Evolutionary conservation across 1,140 invertebrate species (phyloP).

Genomic region (Lordiphosa collinella): DNA sequence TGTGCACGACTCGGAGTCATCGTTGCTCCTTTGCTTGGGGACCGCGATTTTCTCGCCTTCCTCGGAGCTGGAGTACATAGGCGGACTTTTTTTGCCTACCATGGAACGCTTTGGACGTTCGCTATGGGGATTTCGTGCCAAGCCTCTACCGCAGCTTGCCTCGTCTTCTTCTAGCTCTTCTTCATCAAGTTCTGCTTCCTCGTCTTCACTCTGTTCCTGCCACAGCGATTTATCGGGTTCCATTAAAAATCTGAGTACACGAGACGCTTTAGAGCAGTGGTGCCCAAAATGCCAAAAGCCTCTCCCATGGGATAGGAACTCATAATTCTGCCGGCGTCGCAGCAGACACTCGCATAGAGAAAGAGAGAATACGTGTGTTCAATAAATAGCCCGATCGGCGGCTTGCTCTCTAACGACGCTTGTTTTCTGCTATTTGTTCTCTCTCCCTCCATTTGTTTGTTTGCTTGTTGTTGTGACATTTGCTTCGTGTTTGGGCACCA

Average conservation of each 20-base stretch:
- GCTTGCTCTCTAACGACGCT: too few species aligned
- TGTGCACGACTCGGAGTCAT: constrained; percentile 78
- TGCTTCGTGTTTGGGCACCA: too few species aligned
- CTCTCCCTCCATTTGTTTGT: too few species aligned
- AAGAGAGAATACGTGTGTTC: too few species aligned
- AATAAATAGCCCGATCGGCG: too few species aligned
- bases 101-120: constrained; percentile 81
- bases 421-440: too few species aligned
- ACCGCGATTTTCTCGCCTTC: constrained; percentile 65
- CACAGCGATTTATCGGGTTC: constrained; percentile 80
- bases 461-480: too few species aligned
- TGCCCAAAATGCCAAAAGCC: too few species aligned
- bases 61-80: constrained; percentile 78
- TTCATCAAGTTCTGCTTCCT: constrained; percentile 71
- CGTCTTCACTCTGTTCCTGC: constrained; percentile 64
- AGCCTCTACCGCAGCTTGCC: constrained; percentile 60
- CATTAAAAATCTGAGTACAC: constrained; percentile 81
- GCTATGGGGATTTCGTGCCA: constrained; percentile 49
- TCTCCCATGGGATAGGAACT: too few species aligned
- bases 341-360: too few species aligned
- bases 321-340: too few species aligned
- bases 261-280: too few species aligned
- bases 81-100: constrained; percentile 80
- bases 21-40: constrained; percentile 63
- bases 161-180: constrained; percentile 80